Percentiles rank a stretch among this genome's conserved stretches.
These are phyloP conservation scores for Drosophila conformis DNA, from an alignment of 2,888 invertebrate genomes.

Conservation along the genomic window DNA sequence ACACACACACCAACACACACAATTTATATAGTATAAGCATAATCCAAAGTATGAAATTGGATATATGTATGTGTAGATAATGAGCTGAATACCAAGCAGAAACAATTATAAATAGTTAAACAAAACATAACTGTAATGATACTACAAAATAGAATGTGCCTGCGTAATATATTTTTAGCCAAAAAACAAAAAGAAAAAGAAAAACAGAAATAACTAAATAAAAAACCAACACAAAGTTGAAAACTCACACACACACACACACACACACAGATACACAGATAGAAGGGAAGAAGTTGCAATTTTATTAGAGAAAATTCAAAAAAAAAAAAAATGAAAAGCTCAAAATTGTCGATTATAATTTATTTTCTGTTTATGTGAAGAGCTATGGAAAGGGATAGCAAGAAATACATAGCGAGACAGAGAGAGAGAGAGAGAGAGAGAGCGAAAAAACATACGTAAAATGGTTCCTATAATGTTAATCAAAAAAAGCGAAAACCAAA, in stretches of 20 bases:
- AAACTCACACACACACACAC: slow-evolving; percentile 28
- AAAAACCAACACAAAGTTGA: slow-evolving; percentile 44
- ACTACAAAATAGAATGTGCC: slow-evolving; percentile 84
- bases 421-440: slow-evolving; percentile 1
- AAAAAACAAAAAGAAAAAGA: slow-evolving; percentile 52
- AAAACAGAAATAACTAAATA: slow-evolving; percentile 41
- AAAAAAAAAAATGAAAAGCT: slow-evolving; percentile 23
- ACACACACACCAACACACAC: slow-evolving; percentile 36
- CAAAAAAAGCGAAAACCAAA: slow-evolving; percentile 61
- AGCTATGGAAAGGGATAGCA: slow-evolving; percentile 7
- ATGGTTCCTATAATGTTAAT: slow-evolving; percentile 85
- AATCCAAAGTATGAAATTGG: slow-evolving; percentile 26
- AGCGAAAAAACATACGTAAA: slow-evolving; percentile 82
- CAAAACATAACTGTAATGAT: slow-evolving; percentile 79
- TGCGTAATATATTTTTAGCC: slow-evolving; percentile 84
- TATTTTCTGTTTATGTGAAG: slow-evolving; percentile 17
- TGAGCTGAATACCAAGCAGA: slow-evolving; percentile 75
- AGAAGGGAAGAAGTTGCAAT: slow-evolving; percentile 33
- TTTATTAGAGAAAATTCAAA: slow-evolving; percentile 53
- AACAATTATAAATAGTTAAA: slow-evolving; percentile 64
- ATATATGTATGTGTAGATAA: slow-evolving; percentile 76
- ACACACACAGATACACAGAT: slow-evolving; percentile 30
- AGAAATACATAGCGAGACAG: slow-evolving; percentile 8
- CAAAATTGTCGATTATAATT: slow-evolving; percentile 47
- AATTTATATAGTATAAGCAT: slow-evolving; percentile 33